A percentile compares a stretch with the other conserved stretches of the same genome.
Conservation (phyloP, 2,888 invertebrate genomes). For the Dioctria linearis region DNA sequence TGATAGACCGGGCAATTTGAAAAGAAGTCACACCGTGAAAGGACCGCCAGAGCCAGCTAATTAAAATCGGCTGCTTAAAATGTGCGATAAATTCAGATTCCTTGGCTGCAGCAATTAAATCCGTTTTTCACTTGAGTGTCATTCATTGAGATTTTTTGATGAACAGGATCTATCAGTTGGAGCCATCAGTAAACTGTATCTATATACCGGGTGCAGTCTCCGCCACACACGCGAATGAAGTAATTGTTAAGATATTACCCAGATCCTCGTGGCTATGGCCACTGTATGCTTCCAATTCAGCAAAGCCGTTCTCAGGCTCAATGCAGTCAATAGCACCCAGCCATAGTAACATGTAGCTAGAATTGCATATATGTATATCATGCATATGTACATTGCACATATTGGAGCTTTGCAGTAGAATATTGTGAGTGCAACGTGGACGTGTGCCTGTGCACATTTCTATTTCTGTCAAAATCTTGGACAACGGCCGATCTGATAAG, state of each 20-base stretch:
- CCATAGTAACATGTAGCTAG: neutral
- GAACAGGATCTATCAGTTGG: conserved; percentile 48
- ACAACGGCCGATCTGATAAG: conserved; percentile 71
- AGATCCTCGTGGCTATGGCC: neutral
- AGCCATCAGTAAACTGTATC: conserved; percentile 41
- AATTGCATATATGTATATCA: neutral
- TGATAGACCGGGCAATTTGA: conserved; percentile 37
- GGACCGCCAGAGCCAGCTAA: conserved; percentile 36
- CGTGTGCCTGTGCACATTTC: conserved; percentile 61
- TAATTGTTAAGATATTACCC: conserved; percentile 48
- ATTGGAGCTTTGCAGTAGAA: neutral
- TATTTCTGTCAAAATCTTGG: conserved; percentile 67
- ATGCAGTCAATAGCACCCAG: conserved; percentile 25
- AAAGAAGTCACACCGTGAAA: conserved; percentile 44
- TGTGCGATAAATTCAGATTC: conserved; percentile 41
- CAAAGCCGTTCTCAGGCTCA: neutral
- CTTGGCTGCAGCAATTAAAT: conserved; percentile 46
- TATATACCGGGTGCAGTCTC: conserved; percentile 13
- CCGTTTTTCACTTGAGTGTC: conserved; percentile 51
- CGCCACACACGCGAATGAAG: conserved; percentile 46
- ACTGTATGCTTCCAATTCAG: neutral
- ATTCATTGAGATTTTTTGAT: conserved; percentile 50
- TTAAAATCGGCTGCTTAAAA: conserved; percentile 49
- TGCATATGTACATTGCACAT: conserved; percentile 3
- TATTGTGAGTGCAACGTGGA: neutral